Evolutionary conservation across 2,888 invertebrate species (phyloP), one percentile per base, ranked within the genome.

Genomic region (Microctonus hyperodae): DNA sequence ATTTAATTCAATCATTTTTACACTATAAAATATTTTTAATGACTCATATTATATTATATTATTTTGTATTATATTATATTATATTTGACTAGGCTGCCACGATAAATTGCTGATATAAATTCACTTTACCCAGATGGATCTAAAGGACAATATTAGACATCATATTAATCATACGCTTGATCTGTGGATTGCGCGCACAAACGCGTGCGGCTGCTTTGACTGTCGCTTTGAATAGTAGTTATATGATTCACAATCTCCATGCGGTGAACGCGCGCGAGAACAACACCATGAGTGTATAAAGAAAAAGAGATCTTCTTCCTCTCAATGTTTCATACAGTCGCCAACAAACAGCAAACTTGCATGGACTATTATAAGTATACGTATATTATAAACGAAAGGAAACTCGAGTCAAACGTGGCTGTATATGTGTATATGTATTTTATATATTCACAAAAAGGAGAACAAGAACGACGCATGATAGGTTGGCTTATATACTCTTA

Each of bases 211-310:
- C 63, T 65, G 69, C 72, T 72, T 72, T 72, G 72, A 70, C 70
- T 69, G 23, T 25, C 55, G 68, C 64, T 68, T 67, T 64, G 64
- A 69, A 66, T 61, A n/a, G n/a, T n/a, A n/a, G 63, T 67, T 67
- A 69, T 66, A 72, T 73, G 72, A 72, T 67, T 73, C 72, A 73
- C 72, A 64, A 68, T 70, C 66, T 69, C 65, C 66, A 61, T 68
- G 16, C 20, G 63, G 66, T 58, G 67, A 16, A 33, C 53, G 23
- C 56, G 56, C 20, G 22, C 13, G 16, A 25, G 16, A 22, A 48
- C 51, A n/a, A 51, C 51, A 13, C n/a, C 51, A n/a, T 23, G 51
- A 20, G 20, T 20, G 53, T 35, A 59, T n/a, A 59, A 16, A 53
- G 28, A 16, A 20, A 23, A 22, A 59, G 37, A 10, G 25, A 20